Conservation (phyloP, 2,797 vertebrate species). For the Benthosema pterotum region DNA sequence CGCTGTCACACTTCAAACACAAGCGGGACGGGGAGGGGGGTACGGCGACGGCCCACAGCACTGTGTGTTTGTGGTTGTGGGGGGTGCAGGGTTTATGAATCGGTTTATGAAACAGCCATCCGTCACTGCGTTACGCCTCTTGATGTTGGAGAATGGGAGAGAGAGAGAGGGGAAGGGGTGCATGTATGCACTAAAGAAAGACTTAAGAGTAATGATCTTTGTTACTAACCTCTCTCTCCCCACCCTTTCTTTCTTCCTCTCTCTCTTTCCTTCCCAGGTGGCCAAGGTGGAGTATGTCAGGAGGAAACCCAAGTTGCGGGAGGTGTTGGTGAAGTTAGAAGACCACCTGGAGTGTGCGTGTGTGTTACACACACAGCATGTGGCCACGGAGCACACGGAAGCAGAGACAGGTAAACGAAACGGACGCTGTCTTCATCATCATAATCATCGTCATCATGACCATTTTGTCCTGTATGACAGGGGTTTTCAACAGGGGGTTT, state of each 20-base stretch:
- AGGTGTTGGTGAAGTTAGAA: conserved; percentile 96
- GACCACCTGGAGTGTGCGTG: conserved; percentile 97
- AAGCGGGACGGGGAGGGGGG: not conserved
- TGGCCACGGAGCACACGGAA: conserved; percentile 88
- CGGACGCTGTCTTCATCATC: not conserved
- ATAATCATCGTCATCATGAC: not conserved
- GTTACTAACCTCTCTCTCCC: conserved; percentile 24
- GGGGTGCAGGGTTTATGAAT: conserved; percentile 42
- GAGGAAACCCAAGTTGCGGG: conserved; percentile 95
- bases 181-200: conserved; percentile 23
- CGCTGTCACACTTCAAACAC: conserved; percentile 56
- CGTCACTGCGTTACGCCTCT: conserved; percentile 48
- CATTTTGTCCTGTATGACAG: not conserved
- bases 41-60: conserved; percentile 1
- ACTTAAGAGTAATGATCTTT: conserved; percentile 15
- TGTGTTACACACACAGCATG: conserved; percentile 85
- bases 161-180: conserved; percentile 2
- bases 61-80: too few species aligned
- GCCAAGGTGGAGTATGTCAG: conserved; percentile 97
- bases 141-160: conserved; percentile 22
- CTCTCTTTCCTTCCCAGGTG: conserved; percentile 81
- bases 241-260: conserved; percentile 32
- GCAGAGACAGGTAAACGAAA: conserved; percentile 90
- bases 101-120: conserved; percentile 56
- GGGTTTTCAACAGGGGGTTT: too few species aligned